Conservation (phyloP, 2,888 invertebrate genomes). For the Gymnocheta viridis region DNA sequence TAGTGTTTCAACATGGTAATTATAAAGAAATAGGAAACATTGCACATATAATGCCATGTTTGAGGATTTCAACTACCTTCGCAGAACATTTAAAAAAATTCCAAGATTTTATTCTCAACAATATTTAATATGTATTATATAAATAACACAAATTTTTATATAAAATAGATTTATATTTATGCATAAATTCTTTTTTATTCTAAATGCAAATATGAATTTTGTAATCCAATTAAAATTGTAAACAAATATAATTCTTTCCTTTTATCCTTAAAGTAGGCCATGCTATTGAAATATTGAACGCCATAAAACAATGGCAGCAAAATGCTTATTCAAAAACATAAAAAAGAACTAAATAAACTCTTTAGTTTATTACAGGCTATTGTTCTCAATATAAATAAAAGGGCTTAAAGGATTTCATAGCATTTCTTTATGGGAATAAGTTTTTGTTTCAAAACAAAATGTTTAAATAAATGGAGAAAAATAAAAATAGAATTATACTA, state of each 20-base stretch:
- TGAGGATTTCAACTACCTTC: too few relatives aligned
- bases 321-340: slow-evolving; percentile 9
- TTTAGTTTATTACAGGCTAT: slow-evolving; percentile 9
- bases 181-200: neutral
- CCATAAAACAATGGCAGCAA: slow-evolving; percentile 24
- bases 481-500: neutral
- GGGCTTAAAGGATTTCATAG: slow-evolving; percentile 17
- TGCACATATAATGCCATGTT: too few relatives aligned
- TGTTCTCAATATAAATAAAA: slow-evolving; percentile 16
- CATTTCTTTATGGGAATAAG: neutral
- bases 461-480: neutral
- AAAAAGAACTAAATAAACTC: slow-evolving; percentile 10
- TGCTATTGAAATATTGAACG: slow-evolving; percentile 44
- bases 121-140: too few relatives aligned
- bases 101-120: too few relatives aligned
- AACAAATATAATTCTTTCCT: slow-evolving; percentile 30
- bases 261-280: slow-evolving; percentile 39
- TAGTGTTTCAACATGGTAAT: too few relatives aligned
- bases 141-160: too few relatives aligned
- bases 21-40: too few relatives aligned
- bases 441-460: neutral
- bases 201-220: slow-evolving; percentile 9
- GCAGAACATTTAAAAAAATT: too few relatives aligned
- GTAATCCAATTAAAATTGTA: slow-evolving; percentile 42
- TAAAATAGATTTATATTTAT: neutral